Conservation (phyloP, 2,797 vertebrate genomes). For the Eulemur rubriventer region DNA sequence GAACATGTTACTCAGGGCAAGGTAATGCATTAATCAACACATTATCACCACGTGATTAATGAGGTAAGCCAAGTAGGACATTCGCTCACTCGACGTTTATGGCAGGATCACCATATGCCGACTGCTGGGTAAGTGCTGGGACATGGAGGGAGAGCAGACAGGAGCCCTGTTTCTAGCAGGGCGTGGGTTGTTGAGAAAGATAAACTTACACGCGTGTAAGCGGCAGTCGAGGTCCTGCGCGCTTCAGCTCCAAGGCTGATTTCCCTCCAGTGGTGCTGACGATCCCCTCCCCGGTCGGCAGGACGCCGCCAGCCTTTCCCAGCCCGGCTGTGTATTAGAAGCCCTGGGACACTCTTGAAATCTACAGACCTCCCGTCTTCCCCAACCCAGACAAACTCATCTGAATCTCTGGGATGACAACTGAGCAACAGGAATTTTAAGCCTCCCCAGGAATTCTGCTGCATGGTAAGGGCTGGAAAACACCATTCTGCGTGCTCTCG, state of each 20-base stretch:
- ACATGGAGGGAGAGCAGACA: not conserved
- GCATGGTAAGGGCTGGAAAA: rapidly evolving
- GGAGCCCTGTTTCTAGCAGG: not conserved
- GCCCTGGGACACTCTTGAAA: rapidly evolving
- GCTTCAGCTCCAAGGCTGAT: rapidly evolving
- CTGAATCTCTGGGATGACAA: too few relatives aligned
- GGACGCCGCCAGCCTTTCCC: rapidly evolving
- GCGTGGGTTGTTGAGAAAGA: rapidly evolving
- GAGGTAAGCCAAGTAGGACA: not conserved
- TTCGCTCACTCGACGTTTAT: not conserved
- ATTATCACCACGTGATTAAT: not conserved
- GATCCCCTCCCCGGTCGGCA: rapidly evolving
- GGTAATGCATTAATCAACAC: not conserved
- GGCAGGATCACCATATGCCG: not conserved
- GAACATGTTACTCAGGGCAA: not conserved
- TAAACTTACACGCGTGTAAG: rapidly evolving
- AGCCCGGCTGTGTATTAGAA: rapidly evolving
- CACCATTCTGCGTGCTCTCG: rapidly evolving
- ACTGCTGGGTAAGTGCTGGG: not conserved
- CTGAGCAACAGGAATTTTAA: not conserved
- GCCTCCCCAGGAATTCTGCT: rapidly evolving
- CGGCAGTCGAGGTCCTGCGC: rapidly evolving
- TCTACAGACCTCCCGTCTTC: too few relatives aligned
- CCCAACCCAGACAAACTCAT: not conserved
- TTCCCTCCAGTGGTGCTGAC: rapidly evolving